Percentiles rank a stretch among this genome's conserved stretches.
These are phyloP conservation scores for Phylloscopus collybita DNA, from an alignment of 2,797 vertebrate genomes.

Conservation along the genomic window DNA sequence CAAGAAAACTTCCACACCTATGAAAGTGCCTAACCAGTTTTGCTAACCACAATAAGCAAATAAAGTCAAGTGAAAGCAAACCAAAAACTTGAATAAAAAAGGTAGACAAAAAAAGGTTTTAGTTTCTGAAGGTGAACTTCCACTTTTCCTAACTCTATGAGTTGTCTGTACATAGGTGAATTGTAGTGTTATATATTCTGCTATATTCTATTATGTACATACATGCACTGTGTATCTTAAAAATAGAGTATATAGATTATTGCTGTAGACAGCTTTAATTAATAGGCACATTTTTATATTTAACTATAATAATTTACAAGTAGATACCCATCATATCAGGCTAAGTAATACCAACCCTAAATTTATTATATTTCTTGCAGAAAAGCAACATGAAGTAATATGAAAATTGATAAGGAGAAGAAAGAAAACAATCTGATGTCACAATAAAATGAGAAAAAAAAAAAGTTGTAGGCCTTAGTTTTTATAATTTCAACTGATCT, in stretches of 20 bases:
- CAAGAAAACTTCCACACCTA: not conserved
- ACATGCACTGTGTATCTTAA: not conserved
- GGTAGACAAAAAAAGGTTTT: not conserved
- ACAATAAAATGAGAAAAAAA: not conserved
- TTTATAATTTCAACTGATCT: not conserved
- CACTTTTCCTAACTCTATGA: not conserved
- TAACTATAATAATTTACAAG: not conserved
- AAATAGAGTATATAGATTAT: not conserved
- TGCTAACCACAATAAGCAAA: not conserved
- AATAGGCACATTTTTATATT: not conserved
- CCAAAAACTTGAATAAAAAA: not conserved
- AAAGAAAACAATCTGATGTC: not conserved
- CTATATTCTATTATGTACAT: not conserved
- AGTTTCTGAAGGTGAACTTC: not conserved
- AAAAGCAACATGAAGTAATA: not conserved
- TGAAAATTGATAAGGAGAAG: not conserved
- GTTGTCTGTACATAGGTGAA: not conserved
- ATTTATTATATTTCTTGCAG: not conserved
- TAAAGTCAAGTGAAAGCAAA: not conserved
- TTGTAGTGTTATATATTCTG: not conserved
- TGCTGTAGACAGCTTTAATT: not conserved
- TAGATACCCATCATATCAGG: not conserved
- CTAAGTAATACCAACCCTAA: not conserved
- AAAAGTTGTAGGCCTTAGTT: not conserved
- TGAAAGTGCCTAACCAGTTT: not conserved